Evolutionary conservation across 2,888 invertebrate genomes (phyloP), one percentile per base, ranked within the genome.

Genomic region (Mycalesis mineus): DNA sequence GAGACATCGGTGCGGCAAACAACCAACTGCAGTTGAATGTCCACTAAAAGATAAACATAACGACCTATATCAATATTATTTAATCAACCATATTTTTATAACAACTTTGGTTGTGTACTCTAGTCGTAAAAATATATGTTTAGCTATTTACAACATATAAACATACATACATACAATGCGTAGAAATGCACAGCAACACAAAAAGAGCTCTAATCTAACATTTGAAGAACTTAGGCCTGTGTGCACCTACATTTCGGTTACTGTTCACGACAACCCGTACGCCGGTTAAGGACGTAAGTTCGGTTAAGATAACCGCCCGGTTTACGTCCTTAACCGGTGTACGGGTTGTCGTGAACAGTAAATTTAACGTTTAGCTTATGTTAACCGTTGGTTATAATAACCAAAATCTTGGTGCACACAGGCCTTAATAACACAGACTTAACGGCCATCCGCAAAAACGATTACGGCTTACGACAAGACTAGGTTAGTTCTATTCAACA

Each of bases 91-190:
- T 89, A 88, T 89, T 87, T 88, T 90, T 84, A 84, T 90, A 90
- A 90, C 90, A 90, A 90, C 90, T 90, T 90, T 90, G 90, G 90
- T 90, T 90, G 90, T 88, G 89, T 90, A 89, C 81, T 82, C 90
- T 90, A 90, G 78, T 88, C 90, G 89, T 90, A 90, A 89, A 90
- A 89, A 90, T 89, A 89, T 88, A 82, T 83, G 84, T 87, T 85
- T 84, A 87, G 80, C 84, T 89, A 89, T 89, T 82, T 89, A 89
- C 89, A 89, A 80, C 84, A 81, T 86, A 82, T 86, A 82, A 86
- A 90, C 85, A 88, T 88, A 89, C 90, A 91, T 89, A 89, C 90
- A 91, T 91, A 91, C 91, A 91, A 91, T 91, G 84, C 87, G 75
- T 84, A 82, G 82, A 88, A 88, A 88, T 88, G 89, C 88, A 87